A percentile compares a stretch with the other conserved stretches of the same genome.
Evolutionary conservation across 2,888 invertebrate species (phyloP).

Genomic region (Lasiommata megera): DNA sequence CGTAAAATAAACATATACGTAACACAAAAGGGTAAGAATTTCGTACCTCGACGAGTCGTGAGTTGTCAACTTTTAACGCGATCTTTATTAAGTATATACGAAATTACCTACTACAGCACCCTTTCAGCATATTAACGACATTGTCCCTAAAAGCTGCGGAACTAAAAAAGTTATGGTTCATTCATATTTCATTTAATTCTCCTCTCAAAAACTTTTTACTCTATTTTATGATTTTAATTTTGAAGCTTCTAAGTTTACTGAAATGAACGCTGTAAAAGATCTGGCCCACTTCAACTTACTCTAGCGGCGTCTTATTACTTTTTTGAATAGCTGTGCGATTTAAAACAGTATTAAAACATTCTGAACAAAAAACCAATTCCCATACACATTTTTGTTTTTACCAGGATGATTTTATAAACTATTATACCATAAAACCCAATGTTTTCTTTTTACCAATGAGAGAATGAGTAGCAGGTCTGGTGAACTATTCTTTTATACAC

Average conservation of each 20-base stretch:
- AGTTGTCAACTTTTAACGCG: conserved; percentile 11
- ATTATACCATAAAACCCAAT: too few relatives aligned
- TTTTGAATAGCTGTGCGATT: neutral
- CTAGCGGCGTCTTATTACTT: conserved; percentile 7
- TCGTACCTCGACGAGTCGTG: conserved; percentile 2
- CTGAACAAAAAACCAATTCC: neutral
- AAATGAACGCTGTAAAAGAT: conserved; percentile 12
- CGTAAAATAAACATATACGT: too few relatives aligned
- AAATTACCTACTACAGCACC: conserved; percentile 14
- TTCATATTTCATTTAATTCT: conserved; percentile 22
- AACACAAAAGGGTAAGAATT: too few relatives aligned
- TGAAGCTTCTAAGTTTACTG: conserved; percentile 11
- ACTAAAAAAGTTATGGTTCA: conserved; percentile 22
- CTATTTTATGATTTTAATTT: conserved; percentile 13
- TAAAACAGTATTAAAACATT: neutral
- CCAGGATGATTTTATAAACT: too few relatives aligned
- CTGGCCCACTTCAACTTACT: conserved; percentile 5
- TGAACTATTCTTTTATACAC: too few relatives aligned
- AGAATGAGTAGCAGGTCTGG: too few relatives aligned
- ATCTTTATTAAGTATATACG: conserved; percentile 14
- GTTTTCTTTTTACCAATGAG: too few relatives aligned
- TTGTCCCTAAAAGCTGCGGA: conserved; percentile 18
- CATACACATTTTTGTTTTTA: too few relatives aligned
- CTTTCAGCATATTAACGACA: conserved; percentile 21
- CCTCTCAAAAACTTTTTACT: conserved; percentile 18